These are phyloP conservation scores for Pollicipes pollicipes DNA, from an alignment of 1,140 invertebrate genomes.

Conservation along the genomic window DNA sequence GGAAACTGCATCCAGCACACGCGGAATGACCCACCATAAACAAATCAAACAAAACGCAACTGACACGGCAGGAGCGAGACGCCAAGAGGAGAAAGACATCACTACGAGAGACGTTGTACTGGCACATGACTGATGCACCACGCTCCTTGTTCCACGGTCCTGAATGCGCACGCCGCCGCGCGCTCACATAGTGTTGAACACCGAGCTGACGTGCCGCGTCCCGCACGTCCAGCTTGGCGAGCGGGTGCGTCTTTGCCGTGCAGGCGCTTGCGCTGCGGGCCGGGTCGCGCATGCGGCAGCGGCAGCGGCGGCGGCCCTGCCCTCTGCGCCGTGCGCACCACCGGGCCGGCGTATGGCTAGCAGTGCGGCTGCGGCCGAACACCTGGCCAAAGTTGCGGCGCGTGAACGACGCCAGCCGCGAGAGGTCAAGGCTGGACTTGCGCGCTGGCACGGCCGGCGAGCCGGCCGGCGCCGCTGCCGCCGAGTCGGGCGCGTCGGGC, in stretches of 20 bases:
- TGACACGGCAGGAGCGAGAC: background rate
- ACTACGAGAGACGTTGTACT: background rate
- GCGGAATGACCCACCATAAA: background rate
- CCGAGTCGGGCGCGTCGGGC: background rate
- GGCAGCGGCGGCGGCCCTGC: background rate
- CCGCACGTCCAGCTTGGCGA: background rate
- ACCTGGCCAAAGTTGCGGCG: background rate
- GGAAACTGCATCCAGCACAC: too few species aligned
- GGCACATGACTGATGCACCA: too few species aligned
- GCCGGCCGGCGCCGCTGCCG: too few species aligned
- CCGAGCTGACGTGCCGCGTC: background rate
- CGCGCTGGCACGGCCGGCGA: background rate
- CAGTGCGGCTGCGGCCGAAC: background rate
- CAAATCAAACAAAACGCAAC: background rate
- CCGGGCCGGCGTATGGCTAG: background rate
- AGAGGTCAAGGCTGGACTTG: background rate
- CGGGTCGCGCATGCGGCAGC: background rate
- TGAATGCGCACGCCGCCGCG: too few species aligned
- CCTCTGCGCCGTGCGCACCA: background rate
- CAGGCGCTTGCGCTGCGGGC: background rate
- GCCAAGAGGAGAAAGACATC: background rate
- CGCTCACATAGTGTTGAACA: background rate
- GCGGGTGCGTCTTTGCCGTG: constrained; percentile 1
- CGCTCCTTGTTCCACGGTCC: background rate
- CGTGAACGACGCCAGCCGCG: background rate